Evolutionary conservation across 1,140 invertebrate genomes (phyloP).

Genomic region (Pogonus chalceus): DNA sequence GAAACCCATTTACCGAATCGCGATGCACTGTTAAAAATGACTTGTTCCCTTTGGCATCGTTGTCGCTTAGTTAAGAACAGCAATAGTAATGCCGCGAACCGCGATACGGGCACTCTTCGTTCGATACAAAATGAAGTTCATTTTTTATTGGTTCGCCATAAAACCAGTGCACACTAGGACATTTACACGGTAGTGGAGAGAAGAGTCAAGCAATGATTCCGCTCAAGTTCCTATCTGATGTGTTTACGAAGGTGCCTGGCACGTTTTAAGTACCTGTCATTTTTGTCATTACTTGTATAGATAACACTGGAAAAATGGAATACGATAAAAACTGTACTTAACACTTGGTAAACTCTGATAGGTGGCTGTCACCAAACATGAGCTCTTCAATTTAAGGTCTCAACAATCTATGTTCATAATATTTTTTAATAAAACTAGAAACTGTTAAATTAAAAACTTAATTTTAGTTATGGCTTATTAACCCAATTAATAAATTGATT

Average conservation of each 20-base stretch:
- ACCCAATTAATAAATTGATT: no score
- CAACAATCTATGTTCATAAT: no score
- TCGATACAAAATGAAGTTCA: conserved; percentile 1
- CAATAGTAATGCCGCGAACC: background rate
- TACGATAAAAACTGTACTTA: conserved; percentile 3
- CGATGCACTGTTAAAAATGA: background rate
- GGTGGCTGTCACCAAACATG: background rate
- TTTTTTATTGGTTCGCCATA: conserved; percentile 6
- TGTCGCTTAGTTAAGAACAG: background rate
- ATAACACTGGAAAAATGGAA: conserved; percentile 5
- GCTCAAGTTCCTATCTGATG: background rate
- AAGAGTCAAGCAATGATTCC: background rate
- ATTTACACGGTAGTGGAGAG: background rate
- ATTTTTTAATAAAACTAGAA: no score
- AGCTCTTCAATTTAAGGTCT: no score
- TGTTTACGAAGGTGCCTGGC: background rate
- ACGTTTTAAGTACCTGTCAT: conserved; percentile 6
- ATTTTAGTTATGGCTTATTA: no score
- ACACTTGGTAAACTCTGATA: conserved; percentile 3
- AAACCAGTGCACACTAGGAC: background rate
- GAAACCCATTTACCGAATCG: background rate
- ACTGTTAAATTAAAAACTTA: no score
- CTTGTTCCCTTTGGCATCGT: conserved; percentile 4
- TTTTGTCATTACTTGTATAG: conserved; percentile 2
- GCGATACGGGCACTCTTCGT: background rate